Conservation (phyloP, 2,888 invertebrate species). For the Andrena bucephala region DNA sequence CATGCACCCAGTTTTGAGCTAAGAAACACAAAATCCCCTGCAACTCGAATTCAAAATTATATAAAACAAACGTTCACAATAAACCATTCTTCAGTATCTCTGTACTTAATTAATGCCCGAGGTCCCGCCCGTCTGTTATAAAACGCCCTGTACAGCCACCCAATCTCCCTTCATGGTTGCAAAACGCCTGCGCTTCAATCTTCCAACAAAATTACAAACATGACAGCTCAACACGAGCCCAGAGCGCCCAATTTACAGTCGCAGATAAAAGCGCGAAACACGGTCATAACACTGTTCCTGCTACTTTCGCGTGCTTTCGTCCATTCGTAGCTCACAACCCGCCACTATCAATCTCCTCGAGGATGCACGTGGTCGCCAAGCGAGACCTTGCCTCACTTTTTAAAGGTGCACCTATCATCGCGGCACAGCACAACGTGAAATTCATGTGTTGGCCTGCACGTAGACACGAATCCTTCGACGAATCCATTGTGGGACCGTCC, state of each 20-base stretch:
- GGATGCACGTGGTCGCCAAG: slow-evolving; percentile 35
- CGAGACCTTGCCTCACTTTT: slow-evolving; percentile 74
- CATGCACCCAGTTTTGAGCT: too few species aligned
- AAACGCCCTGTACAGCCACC: too few species aligned
- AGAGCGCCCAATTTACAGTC: not conserved
- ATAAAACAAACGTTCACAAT: too few species aligned
- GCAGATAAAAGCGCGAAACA: slow-evolving; percentile 1
- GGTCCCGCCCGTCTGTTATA: too few species aligned
- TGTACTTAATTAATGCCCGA: too few species aligned
- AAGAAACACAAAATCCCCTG: too few species aligned
- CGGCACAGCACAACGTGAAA: not conserved
- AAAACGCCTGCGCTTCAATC: not conserved
- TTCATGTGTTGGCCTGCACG: slow-evolving; percentile 12
- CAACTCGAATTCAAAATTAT: too few species aligned
- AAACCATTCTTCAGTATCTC: too few species aligned
- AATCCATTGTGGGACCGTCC: slow-evolving; percentile 45
- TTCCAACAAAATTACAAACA: not conserved
- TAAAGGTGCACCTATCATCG: slow-evolving; percentile 18
- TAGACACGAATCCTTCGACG: slow-evolving; percentile 51
- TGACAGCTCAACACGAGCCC: not conserved
- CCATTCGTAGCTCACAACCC: slow-evolving; percentile 5
- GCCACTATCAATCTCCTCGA: slow-evolving; percentile 19
- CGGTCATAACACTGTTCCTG: not conserved
- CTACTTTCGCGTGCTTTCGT: not conserved
- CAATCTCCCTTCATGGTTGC: too few species aligned